Conservation (phyloP, 2,888 invertebrate genomes). For the Molanna angustata region DNA sequence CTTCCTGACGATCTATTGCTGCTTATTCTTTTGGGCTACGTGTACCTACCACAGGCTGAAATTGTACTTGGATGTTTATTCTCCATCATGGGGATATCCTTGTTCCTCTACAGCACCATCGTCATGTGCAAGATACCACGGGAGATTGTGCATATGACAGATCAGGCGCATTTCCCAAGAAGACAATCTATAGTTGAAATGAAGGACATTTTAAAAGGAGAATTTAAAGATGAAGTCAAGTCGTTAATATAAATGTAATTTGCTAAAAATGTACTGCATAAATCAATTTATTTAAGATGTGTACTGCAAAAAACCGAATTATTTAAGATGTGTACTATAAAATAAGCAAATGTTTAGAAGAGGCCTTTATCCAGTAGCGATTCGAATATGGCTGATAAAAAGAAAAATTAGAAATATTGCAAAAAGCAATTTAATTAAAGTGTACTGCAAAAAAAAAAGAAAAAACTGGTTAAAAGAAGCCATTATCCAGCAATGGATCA, state of each 20-base stretch:
- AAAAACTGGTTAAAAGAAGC: too few species aligned
- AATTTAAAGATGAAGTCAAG: not conserved
- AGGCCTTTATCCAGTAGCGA: too few species aligned
- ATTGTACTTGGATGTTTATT: constrained; percentile 48
- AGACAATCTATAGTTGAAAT: not conserved
- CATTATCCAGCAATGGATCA: too few species aligned
- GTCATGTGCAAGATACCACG: not conserved
- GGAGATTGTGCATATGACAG: not conserved
- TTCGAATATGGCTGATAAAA: too few species aligned
- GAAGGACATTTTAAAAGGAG: not conserved
- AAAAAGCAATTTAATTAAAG: too few species aligned
- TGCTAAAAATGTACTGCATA: too few species aligned
- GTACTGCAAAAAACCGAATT: too few species aligned
- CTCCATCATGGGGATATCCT: constrained; percentile 46
- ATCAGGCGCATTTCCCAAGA: not conserved
- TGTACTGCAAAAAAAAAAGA: too few species aligned
- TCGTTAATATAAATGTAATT: not conserved
- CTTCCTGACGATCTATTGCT: constrained; percentile 45
- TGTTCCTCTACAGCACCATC: constrained; percentile 39
- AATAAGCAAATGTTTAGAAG: too few species aligned
- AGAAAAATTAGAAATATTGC: too few species aligned
- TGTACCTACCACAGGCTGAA: constrained; percentile 52
- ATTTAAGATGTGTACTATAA: too few species aligned
- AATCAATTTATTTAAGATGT: too few species aligned
- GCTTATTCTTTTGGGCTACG: constrained; percentile 49